These are phyloP conservation scores for Dromaius novaehollandiae DNA, from an alignment of 2,113 vertebrate species.

Conservation along the genomic window DNA sequence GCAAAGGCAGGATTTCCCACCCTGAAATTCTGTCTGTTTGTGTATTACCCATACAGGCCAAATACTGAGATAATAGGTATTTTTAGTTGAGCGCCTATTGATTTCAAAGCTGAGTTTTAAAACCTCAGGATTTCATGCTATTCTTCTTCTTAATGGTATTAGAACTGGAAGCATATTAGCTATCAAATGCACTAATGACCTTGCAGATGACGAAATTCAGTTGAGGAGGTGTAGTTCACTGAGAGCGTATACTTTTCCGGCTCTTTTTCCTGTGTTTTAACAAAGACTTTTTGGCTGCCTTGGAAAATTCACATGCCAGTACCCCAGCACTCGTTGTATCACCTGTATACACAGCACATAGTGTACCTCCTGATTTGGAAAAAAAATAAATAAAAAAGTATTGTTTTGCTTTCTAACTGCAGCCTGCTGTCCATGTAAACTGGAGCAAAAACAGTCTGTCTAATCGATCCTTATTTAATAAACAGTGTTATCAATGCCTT, in stretches of 20 bases:
- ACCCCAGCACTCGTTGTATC: not conserved
- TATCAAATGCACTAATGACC: not conserved
- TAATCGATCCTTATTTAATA: conserved; percentile 67
- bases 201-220: conserved; percentile 5
- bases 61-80: not conserved
- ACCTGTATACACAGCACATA: not conserved
- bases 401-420: not conserved
- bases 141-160: not conserved
- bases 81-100: not conserved
- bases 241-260: not conserved
- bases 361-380: not conserved
- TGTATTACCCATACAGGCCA: not conserved
- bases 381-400: not conserved
- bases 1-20: not conserved
- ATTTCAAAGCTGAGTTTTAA: conserved; percentile 1
- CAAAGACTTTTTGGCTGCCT: not conserved
- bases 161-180: not conserved
- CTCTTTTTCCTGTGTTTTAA: not conserved
- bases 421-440: not conserved
- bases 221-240: not conserved
- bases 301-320: not conserved
- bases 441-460: conserved; percentile 16
- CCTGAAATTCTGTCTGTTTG: conserved; percentile 10
- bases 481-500: conserved; percentile 19
- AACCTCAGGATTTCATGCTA: not conserved